These are phyloP conservation scores for Orthonychiurus folsomi DNA, from an alignment of 2,888 invertebrate species.

Conservation along the genomic window DNA sequence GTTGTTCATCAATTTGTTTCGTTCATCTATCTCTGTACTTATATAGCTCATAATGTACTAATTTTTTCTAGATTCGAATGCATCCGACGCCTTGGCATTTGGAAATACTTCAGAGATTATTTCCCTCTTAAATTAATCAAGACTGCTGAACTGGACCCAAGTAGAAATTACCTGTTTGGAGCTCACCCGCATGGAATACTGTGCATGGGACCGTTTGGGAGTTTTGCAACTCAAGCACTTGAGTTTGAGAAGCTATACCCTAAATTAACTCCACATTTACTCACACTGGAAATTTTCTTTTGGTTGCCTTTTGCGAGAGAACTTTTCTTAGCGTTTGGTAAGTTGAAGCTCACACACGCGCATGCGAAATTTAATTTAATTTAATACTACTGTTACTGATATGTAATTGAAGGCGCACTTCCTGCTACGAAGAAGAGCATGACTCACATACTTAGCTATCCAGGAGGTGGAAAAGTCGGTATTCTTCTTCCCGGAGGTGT, in stretches of 20 bases:
- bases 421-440: not conserved
- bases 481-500: conserved; percentile 60
- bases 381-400: too few relatives aligned
- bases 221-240: conserved; percentile 21
- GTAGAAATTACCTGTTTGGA: conserved; percentile 73
- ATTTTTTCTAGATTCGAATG: conserved; percentile 44
- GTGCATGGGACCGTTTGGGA: conserved; percentile 53
- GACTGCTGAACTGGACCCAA: conserved; percentile 68
- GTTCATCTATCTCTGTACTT: too few relatives aligned
- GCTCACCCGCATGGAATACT: conserved; percentile 87
- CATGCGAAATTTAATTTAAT: too few relatives aligned
- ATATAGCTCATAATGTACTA: not conserved
- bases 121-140: conserved; percentile 53
- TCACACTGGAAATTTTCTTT: conserved; percentile 59
- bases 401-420: not conserved
- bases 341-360: too few relatives aligned
- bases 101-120: conserved; percentile 49
- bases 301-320: conserved; percentile 63
- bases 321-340: conserved; percentile 47
- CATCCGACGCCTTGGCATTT: conserved; percentile 58
- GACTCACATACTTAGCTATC: not conserved
- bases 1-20: too few relatives aligned
- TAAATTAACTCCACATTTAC: conserved; percentile 52
- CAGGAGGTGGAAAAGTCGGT: not conserved
- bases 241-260: conserved; percentile 51